Evolutionary conservation across 2,888 invertebrate genomes (phyloP).

Genomic region (Acleris literana): DNA sequence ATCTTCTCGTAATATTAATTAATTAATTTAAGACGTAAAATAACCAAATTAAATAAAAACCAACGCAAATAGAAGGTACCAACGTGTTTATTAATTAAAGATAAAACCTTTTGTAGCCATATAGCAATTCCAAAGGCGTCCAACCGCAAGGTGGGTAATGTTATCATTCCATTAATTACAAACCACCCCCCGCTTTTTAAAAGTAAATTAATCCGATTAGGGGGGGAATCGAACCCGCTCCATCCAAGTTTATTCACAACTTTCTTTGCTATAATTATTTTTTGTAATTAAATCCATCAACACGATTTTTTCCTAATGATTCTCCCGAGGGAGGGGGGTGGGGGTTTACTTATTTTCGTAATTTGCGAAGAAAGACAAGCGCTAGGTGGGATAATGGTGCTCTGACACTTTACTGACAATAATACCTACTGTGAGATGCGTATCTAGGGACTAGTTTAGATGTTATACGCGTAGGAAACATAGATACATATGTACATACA

Average conservation of each 20-base stretch:
- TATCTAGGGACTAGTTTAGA: too few species aligned
- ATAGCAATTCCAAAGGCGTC: slow-evolving; percentile 67
- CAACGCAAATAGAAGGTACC: background rate
- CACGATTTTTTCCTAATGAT: slow-evolving; percentile 84
- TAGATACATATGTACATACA: too few species aligned
- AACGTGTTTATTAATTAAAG: slow-evolving; percentile 12
- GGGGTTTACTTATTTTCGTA: slow-evolving; percentile 55
- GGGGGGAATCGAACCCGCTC: slow-evolving; percentile 82
- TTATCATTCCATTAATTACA: slow-evolving; percentile 84
- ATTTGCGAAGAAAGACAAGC: slow-evolving; percentile 44
- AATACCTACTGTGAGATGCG: too few species aligned
- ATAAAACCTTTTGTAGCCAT: slow-evolving; percentile 38
- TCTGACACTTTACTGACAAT: background rate
- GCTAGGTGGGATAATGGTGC: slow-evolving; percentile 33
- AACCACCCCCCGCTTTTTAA: slow-evolving; percentile 80
- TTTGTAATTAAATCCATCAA: slow-evolving; percentile 84
- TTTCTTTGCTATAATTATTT: slow-evolving; percentile 83
- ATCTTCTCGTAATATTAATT: too few species aligned
- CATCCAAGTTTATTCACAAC: slow-evolving; percentile 82
- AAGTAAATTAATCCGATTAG: slow-evolving; percentile 84
- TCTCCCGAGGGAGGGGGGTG: slow-evolving; percentile 71
- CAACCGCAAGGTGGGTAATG: slow-evolving; percentile 78
- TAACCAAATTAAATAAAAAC: too few species aligned
- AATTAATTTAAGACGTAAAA: too few species aligned
- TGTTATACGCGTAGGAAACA: too few species aligned